Percentiles rank a stretch among this genome's conserved stretches.
Conservation (phyloP, 92 coral and sea anemone genomes). For the Epizoanthus ramosus region DNA sequence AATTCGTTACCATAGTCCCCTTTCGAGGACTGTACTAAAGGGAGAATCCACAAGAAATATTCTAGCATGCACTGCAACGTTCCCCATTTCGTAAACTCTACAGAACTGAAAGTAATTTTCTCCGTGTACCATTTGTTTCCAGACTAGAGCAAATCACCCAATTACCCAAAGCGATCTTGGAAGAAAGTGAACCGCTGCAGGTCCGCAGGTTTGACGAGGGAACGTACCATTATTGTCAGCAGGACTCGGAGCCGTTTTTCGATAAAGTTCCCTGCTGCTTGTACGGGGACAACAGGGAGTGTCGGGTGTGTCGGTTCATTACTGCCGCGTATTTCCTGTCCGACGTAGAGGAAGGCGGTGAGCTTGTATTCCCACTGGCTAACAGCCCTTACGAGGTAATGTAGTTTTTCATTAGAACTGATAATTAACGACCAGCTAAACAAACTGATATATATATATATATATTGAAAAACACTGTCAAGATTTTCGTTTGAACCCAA, state of each 20-base stretch:
- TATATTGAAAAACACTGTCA: too few relatives aligned
- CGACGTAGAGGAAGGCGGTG: slow-evolving; percentile 90
- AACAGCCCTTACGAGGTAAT: slow-evolving; percentile 82
- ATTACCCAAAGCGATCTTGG: slow-evolving; percentile 76
- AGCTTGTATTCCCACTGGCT: slow-evolving; percentile 77
- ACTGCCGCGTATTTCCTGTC: slow-evolving; percentile 70
- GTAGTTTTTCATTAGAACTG: too few relatives aligned
- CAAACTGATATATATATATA: too few relatives aligned
- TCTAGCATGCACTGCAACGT: too few relatives aligned
- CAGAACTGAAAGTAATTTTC: neutral
- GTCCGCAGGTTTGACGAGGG: slow-evolving; percentile 65
- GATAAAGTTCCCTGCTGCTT: slow-evolving; percentile 80
- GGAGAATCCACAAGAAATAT: too few relatives aligned
- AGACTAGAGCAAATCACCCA: slow-evolving; percentile 78
- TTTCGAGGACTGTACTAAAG: too few relatives aligned
- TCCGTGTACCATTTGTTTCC: neutral
- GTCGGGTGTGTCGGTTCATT: slow-evolving; percentile 82
- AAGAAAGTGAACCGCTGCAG: slow-evolving; percentile 88
- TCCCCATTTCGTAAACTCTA: too few relatives aligned
- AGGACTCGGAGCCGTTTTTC: slow-evolving; percentile 80
- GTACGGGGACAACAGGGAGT: slow-evolving; percentile 77
- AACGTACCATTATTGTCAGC: slow-evolving; percentile 78
- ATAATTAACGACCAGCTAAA: too few relatives aligned
- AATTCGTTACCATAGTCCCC: too few relatives aligned
- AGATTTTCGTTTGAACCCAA: too few relatives aligned